Evolutionary conservation across 2,888 invertebrate species (phyloP), one percentile per base, ranked within the genome.

Genomic region (Conistra vaccinii): DNA sequence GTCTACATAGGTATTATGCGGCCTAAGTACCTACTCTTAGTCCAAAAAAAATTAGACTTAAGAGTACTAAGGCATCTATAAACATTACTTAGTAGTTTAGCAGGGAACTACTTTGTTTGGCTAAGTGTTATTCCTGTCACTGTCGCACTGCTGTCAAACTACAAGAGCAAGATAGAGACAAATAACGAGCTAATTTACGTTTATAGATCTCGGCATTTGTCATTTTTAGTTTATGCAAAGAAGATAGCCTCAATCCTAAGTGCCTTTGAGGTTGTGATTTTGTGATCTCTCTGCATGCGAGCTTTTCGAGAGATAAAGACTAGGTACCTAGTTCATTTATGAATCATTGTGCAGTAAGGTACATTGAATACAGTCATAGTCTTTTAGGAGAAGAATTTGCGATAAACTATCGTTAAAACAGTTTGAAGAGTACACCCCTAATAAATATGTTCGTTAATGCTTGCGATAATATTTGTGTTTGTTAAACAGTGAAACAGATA

Each of bases 381-480:
- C 23, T 53, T 76, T 68, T 60, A 9, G 0, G 17, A 48, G 1
- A 60, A 26, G 42, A 12, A 60, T 76, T 69, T 69, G 51, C 42
- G 69, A 69, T 32, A 69, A 76, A 35, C 42, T 53, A 53, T 69
- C 78, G 5, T 20, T 17, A 29, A 17, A 3, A 17, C 58, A 60
- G 39, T 61, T 69, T 26, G 9, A 39, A 29, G 7, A 23, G 51
- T 58, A 17, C 17, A 26, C 35, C 32, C 26, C 12, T 53, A 60
- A 78, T 35, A 60, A 51, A 76, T 75, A 68, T 66, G n/a, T 26
- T 32, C 3, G 29, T 17, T 58, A 69, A 69, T 66, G 77, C 14
- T 48, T 45, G 35, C n/a, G 69, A 60, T 78, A 60, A 35, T 53
- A 29, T 32, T 26, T 35, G 67, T 60, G 26, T 42, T 78, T 69